phyloP scores from a whole-genome alignment of 2,113 vertebrate species.

The Entomyzon cyanotis region DNA sequence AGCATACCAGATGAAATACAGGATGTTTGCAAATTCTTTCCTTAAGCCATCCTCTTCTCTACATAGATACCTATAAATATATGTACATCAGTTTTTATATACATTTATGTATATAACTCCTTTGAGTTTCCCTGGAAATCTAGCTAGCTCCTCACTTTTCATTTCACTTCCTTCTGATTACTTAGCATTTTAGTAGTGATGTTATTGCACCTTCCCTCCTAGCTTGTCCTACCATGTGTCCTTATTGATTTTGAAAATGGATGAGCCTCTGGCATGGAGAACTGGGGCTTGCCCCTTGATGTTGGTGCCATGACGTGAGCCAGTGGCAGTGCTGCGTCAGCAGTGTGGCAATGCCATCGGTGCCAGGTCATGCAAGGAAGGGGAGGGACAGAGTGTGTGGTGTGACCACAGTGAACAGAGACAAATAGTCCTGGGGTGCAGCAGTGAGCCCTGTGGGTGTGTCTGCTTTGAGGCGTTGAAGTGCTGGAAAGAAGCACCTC shows the following conservation, averaged over 20 bases:
- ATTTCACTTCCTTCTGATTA: neutral
- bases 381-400: neutral
- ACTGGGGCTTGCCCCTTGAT: rapidly evolving
- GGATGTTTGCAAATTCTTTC: neutral
- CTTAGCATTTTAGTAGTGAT: neutral
- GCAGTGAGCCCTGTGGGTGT: neutral
- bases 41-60: neutral
- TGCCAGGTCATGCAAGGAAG: neutral
- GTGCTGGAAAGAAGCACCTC: neutral
- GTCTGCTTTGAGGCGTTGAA: neutral
- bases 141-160: neutral
- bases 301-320: rapidly evolving
- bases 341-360: rapidly evolving
- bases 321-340: rapidly evolving
- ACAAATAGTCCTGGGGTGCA: neutral
- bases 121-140: neutral
- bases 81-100: rapidly evolving
- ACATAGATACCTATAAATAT: neutral
- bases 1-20: neutral
- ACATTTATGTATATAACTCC: neutral
- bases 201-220: neutral
- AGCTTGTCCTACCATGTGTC: rapidly evolving
- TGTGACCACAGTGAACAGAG: neutral
- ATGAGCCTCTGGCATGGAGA: neutral
- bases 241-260: neutral